Base-by-base conservation (phyloP, 64 coral and sea anemone genomes). In the Stylophora pistillata region DNA sequence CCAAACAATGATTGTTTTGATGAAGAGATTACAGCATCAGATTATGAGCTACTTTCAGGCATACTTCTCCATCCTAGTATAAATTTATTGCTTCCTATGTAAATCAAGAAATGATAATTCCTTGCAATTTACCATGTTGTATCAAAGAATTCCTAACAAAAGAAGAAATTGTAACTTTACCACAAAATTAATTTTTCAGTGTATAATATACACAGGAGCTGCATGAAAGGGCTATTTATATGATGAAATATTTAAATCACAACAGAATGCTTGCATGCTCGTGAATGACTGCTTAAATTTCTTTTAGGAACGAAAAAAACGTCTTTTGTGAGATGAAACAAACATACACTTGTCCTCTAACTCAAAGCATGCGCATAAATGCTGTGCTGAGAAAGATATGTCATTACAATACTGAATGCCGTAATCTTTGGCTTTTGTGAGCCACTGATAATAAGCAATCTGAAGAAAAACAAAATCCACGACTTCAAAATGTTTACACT, bases 401-500 rank as follows among this genome's bases (percentile, higher is more conserved):
- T 76, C 32, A 54, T 29, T 80, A 60, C 61, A 23, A 61, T 9
- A 23, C 4, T 20, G 59, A 65, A 65, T 65, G 53, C 26, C 23
- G 32, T 34, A 20, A 68, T 84, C 10, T 41, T n/a, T 33, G 16
- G 17, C 23, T 11, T 65, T 60, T 10, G 58, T n/a, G 9, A 21
- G 18, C 20, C 18, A 76, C 32, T 52, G 20, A 32, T 69, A 63
- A 27, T 53, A 9, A 61, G 79, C n/a, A 30, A 65, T 82, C 61
- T 33, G 41, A 52, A 10, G 17, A 84, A 60, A 59, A 30, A 84
- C n/a, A 79, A 60, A 34, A 47, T 20, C 34, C 32, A 29, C 60
- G 31, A 37, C 61, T 66, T 66, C 60, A 84, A 84, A 84, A 20
- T 82, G 79, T 82, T 82, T 82, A 65, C 58, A 64, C 20, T 65